These are phyloP conservation scores for Dicyrtomina minuta DNA, from an alignment of 2,888 invertebrate genomes.

Conservation along the genomic window DNA sequence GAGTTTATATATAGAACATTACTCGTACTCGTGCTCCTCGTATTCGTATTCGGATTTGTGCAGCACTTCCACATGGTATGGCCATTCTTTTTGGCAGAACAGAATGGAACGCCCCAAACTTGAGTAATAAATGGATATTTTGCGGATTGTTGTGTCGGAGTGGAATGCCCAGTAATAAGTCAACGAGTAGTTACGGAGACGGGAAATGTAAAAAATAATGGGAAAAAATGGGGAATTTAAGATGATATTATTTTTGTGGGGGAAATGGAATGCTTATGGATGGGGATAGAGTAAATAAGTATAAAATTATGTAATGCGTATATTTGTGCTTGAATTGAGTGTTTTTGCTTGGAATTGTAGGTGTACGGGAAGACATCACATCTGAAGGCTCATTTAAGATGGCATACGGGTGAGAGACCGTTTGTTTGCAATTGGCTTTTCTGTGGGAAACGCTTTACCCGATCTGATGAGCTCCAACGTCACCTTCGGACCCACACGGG, in stretches of 20 bases:
- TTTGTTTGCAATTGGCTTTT: conserved; percentile 94
- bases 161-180: no score
- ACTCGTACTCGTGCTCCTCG: no score
- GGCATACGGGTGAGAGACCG: conserved; percentile 94
- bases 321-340: not conserved
- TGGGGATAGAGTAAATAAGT: no score
- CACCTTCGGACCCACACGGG: conserved; percentile 90
- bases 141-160: not conserved
- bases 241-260: no score
- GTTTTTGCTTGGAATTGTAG: conserved; percentile 37
- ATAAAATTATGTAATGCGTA: no score
- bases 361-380: conserved; percentile 93
- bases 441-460: conserved; percentile 78
- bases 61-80: no score
- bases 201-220: no score
- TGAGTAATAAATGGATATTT: not conserved
- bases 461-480: conserved; percentile 68
- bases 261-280: no score
- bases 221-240: not conserved
- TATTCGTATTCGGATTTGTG: no score
- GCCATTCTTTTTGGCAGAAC: not conserved
- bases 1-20: no score
- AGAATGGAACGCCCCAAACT: not conserved
- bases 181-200: no score
- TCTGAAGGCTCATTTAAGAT: conserved; percentile 78